Evolutionary conservation across 2,888 invertebrate genomes (phyloP), one percentile per base, ranked within the genome.

Genomic region (Sarcophaga variegata): DNA sequence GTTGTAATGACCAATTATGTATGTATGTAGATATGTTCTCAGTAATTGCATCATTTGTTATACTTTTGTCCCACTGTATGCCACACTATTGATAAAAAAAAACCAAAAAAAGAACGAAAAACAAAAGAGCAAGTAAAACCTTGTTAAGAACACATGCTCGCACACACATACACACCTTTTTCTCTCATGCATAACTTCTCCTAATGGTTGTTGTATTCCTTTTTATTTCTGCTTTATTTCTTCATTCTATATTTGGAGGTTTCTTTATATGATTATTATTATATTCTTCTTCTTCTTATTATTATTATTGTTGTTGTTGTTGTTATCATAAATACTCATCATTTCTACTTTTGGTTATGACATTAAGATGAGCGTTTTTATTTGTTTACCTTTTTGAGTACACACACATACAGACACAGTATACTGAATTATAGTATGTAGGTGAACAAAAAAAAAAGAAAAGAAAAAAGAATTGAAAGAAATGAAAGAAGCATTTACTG

Each of bases 281-380:
- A 2, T 59, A 22, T 45, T 59, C 49, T 64, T 27, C 37, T 64
- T 22, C 8, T 64, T 47, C 20, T 77, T 45, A 66, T 66, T n/a
- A 60, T 62, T 20, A 6, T 62, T 62, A 5, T 66, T 66, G 14
- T 67, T 20, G 17, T 20, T 67, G n/a, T 47, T n/a, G 17, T 14
- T 54, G 12, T 3, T 54, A 5, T 54, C 17, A 54, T 54, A 54
- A 54, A 54, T 54, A 14, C 54, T 54, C 17, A 54, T 54, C 54
- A 54, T 54, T 14, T 22, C 47, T 47, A 74, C 27, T 79, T 79
- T 63, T 80, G 80, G 25, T 70, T 76, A 20, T 76, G 79, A 76
- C 80, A 84, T 75, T 76, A 47, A 70, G 75, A 71, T 71, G 75
- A 79, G 64, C 27, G 66, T 64, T 67, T 70, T 64, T 70, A 60